phyloP scores from a whole-genome alignment of 35 echinoderm and acorn worm genomes.

The Eucidaris tribuloides region DNA sequence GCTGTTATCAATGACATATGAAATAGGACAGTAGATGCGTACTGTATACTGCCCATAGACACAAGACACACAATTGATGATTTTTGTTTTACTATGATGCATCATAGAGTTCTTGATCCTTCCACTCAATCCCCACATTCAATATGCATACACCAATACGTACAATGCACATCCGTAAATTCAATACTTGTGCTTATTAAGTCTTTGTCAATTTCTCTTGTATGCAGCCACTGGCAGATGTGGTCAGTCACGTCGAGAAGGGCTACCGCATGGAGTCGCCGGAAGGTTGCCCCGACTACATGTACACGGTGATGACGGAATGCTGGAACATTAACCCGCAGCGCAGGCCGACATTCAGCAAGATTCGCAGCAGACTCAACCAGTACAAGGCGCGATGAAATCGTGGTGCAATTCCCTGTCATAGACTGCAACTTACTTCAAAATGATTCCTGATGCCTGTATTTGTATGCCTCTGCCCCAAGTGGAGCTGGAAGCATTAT shows the following conservation, averaged over 20 bases:
- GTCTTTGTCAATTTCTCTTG: background rate
- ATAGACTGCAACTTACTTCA: no score
- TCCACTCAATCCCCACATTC: background rate
- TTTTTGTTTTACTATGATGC: background rate
- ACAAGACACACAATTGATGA: no score
- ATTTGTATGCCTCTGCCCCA: no score
- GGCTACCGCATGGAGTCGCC: conserved; percentile 81
- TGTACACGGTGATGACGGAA: conserved; percentile 69
- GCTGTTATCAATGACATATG: no score
- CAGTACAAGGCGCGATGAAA: conserved; percentile 2
- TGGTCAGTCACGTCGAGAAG: conserved; percentile 62
- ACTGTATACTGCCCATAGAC: background rate
- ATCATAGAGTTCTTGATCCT: background rate
- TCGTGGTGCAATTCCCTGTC: no score
- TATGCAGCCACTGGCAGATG: conserved; percentile 64
- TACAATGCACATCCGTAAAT: background rate
- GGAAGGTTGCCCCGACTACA: conserved; percentile 66
- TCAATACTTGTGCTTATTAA: background rate
- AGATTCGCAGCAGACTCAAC: conserved; percentile 32
- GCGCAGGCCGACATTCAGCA: conserved; percentile 47
- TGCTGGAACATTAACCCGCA: conserved; percentile 57
- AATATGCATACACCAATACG: no score
- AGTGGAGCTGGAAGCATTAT: no score
- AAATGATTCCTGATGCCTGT: no score
- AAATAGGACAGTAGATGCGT: no score